Conservation (phyloP, 1,140 invertebrate genomes). For the Drosophila sturtevanti region DNA sequence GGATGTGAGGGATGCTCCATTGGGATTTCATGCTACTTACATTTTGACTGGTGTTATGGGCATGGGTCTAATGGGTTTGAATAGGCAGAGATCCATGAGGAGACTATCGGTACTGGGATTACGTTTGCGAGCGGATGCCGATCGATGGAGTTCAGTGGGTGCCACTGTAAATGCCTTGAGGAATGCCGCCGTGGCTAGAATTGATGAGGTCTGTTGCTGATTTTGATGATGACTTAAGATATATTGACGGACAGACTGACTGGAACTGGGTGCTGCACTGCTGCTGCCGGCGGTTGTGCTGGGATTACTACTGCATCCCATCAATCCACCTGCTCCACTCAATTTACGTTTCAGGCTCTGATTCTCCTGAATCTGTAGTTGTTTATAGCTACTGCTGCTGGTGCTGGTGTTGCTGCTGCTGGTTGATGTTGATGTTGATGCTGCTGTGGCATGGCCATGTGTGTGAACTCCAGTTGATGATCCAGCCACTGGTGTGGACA, state of each 20-base stretch:
- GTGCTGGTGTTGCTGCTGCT: neutral
- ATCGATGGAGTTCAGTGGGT: slow-evolving; percentile 67
- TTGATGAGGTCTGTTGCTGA: slow-evolving; percentile 17
- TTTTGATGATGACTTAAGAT: slow-evolving; percentile 13
- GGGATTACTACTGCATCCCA: slow-evolving; percentile 26
- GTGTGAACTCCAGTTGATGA: neutral
- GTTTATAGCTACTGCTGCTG: neutral
- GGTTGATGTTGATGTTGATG: neutral
- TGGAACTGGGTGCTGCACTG: slow-evolving; percentile 18
- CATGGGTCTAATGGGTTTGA: slow-evolving; percentile 85
- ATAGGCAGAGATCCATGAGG: slow-evolving; percentile 85
- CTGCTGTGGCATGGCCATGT: neutral
- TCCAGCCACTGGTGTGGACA: slow-evolving; percentile 48
- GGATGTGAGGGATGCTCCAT: neutral
- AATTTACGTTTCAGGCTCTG: slow-evolving; percentile 58
- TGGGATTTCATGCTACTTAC: slow-evolving; percentile 33
- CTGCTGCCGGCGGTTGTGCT: slow-evolving; percentile 4
- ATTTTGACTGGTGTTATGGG: slow-evolving; percentile 82
- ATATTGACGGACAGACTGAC: slow-evolving; percentile 24
- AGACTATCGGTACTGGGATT: slow-evolving; percentile 85
- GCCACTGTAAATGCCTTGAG: slow-evolving; percentile 61
- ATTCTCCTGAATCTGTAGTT: slow-evolving; percentile 10
- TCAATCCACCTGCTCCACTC: slow-evolving; percentile 52
- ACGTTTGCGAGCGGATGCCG: slow-evolving; percentile 58
- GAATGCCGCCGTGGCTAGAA: slow-evolving; percentile 50